phyloP scores from a whole-genome alignment of 1,140 invertebrate genomes.

The Trissolcus basalis region DNA sequence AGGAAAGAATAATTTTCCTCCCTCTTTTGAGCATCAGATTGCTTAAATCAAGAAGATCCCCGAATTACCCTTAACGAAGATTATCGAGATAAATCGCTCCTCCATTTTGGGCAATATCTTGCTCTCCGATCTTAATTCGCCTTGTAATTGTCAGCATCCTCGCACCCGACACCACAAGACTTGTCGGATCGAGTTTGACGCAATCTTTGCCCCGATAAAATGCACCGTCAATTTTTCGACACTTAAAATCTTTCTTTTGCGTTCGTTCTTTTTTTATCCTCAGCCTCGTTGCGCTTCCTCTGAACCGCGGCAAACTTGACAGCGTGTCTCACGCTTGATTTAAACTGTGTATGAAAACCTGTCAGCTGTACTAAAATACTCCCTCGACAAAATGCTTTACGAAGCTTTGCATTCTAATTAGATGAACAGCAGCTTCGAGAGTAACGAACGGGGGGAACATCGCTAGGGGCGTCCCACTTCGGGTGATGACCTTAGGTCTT shows the following conservation, averaged over 20 bases:
- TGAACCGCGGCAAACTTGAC: constrained; percentile 24
- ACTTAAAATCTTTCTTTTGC: constrained; percentile 46
- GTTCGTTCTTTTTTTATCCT: neutral
- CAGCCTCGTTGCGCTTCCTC: neutral
- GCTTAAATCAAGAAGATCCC: constrained; percentile 6
- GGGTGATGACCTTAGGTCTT: constrained; percentile 12
- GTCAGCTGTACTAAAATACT: constrained; percentile 29
- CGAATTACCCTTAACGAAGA: constrained; percentile 24
- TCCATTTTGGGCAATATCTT: constrained; percentile 19
- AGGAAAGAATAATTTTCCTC: constrained; percentile 18
- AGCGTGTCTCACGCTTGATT: constrained; percentile 34
- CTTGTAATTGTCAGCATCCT: constrained; percentile 26
- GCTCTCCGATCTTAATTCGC: constrained; percentile 26
- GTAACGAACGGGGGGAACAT: constrained; percentile 3
- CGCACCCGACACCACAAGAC: constrained; percentile 7
- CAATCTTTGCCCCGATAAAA: constrained; percentile 60
- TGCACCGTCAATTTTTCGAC: constrained; percentile 64
- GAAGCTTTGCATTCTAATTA: constrained; percentile 38
- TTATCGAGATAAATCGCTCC: constrained; percentile 27
- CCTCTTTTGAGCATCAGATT: constrained; percentile 13
- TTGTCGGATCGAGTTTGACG: constrained; percentile 52
- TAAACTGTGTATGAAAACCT: constrained; percentile 38
- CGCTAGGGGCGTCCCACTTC: neutral
- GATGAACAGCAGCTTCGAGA: constrained; percentile 8
- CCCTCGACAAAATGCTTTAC: constrained; percentile 15